These are phyloP conservation scores for Botia kubotai DNA, from an alignment of 2,797 vertebrate species.

Conservation along the genomic window DNA sequence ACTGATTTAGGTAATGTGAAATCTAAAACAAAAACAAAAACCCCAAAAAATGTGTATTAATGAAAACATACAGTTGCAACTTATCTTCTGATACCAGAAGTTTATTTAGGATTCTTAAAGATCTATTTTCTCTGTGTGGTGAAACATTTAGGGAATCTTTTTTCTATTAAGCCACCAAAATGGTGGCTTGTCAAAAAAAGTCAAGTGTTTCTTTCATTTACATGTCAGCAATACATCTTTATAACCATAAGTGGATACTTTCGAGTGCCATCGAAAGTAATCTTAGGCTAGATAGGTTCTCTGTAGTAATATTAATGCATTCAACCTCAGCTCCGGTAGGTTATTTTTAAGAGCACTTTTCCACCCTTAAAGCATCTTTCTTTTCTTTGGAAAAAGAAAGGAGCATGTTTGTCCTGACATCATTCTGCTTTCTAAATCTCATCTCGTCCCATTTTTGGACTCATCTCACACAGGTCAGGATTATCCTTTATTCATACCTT, in stretches of 20 bases:
- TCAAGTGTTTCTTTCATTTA: not conserved
- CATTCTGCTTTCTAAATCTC: constrained; percentile 38
- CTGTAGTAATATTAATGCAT: constrained; percentile 6
- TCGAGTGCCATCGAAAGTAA: not conserved
- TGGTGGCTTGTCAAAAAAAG: too few relatives aligned
- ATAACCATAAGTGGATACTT: not conserved
- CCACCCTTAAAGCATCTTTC: constrained; percentile 6
- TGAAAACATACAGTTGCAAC: not conserved
- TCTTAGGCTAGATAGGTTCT: not conserved
- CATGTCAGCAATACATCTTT: not conserved
- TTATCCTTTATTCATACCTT: constrained; percentile 27
- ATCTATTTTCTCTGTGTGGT: too few relatives aligned
- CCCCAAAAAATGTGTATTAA: not conserved
- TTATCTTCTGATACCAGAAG: not conserved
- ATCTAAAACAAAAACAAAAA: not conserved
- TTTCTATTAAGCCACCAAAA: not conserved
- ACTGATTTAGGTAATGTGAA: too few relatives aligned
- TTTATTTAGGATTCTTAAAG: not conserved
- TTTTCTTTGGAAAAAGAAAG: constrained; percentile 16
- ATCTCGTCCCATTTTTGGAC: constrained; percentile 18
- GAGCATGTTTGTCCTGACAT: constrained; percentile 20
- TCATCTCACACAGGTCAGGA: constrained; percentile 19
- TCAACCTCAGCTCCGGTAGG: not conserved
- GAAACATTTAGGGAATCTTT: not conserved
- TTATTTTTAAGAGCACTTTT: constrained; percentile 49